phyloP scores from a whole-genome alignment of 2,797 vertebrate genomes.

The Coendou prehensilis region DNA sequence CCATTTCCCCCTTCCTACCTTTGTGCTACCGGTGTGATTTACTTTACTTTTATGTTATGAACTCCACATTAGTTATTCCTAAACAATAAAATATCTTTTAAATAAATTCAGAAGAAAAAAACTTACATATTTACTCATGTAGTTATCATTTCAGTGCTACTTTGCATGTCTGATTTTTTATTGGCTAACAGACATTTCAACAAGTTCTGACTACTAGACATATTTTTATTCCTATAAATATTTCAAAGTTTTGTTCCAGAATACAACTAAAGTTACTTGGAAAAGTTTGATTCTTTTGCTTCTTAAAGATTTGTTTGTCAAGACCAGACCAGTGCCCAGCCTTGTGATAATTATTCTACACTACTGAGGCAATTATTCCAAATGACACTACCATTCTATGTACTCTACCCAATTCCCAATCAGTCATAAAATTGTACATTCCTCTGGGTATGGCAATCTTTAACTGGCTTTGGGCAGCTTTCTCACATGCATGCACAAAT shows the following conservation, averaged over 20 bases:
- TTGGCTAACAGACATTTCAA: neutral
- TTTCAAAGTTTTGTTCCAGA: neutral
- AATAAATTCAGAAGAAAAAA: neutral
- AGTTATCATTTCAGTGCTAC: neutral
- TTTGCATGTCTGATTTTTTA: neutral
- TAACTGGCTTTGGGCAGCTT: neutral
- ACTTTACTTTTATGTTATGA: neutral
- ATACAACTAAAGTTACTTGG: neutral
- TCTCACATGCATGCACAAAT: neutral
- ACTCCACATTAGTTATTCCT: neutral
- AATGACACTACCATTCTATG: neutral
- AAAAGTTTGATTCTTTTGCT: neutral
- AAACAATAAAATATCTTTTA: neutral
- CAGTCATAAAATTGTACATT: neutral
- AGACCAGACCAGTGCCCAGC: neutral
- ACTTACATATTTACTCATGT: neutral
- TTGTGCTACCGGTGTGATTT: neutral
- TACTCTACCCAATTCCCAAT: neutral
- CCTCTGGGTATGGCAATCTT: neutral
- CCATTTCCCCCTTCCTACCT: neutral
- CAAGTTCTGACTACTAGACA: neutral
- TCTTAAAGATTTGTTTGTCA: constrained; percentile 11
- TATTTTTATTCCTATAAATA: constrained; percentile 15
- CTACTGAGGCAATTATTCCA: neutral
- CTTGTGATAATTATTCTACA: neutral